These are phyloP conservation scores for Pelobates fuscus DNA, from an alignment of 2,113 vertebrate species.

Conservation along the genomic window DNA sequence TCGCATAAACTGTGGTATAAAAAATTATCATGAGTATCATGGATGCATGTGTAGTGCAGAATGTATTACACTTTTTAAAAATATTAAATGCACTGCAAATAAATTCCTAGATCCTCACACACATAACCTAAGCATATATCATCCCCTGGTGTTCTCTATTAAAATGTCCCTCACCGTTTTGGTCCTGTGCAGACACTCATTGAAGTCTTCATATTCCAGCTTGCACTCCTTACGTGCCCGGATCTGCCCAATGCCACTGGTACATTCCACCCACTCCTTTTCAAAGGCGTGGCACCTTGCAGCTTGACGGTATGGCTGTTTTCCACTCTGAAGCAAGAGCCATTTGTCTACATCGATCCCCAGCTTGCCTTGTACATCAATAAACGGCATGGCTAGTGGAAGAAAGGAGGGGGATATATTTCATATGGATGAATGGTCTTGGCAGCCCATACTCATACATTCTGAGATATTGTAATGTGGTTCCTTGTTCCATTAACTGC, in stretches of 20 bases:
- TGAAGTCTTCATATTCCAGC: conserved; percentile 84
- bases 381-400: conserved; percentile 80
- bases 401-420: not conserved
- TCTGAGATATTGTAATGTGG: too few relatives aligned
- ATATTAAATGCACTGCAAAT: too few relatives aligned
- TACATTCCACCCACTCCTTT: conserved; percentile 91
- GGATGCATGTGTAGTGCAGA: not conserved
- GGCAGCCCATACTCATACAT: not conserved
- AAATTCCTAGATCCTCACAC: too few relatives aligned
- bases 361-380: conserved; percentile 76
- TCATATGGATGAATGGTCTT: not conserved
- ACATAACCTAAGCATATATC: not conserved
- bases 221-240: conserved; percentile 83
- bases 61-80: too few relatives aligned
- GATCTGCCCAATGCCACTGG: conserved; percentile 78
- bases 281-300: conserved; percentile 84
- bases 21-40: not conserved
- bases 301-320: conserved; percentile 69
- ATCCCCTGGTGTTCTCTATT: not conserved
- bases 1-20: conserved; percentile 65
- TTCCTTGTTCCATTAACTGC: too few relatives aligned
- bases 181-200: conserved; percentile 78
- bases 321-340: conserved; percentile 72
- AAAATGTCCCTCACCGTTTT: conserved; percentile 74
- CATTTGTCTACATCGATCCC: conserved; percentile 80